phyloP scores from a whole-genome alignment of 2,797 vertebrate species.

The Meriones psammophilus region DNA sequence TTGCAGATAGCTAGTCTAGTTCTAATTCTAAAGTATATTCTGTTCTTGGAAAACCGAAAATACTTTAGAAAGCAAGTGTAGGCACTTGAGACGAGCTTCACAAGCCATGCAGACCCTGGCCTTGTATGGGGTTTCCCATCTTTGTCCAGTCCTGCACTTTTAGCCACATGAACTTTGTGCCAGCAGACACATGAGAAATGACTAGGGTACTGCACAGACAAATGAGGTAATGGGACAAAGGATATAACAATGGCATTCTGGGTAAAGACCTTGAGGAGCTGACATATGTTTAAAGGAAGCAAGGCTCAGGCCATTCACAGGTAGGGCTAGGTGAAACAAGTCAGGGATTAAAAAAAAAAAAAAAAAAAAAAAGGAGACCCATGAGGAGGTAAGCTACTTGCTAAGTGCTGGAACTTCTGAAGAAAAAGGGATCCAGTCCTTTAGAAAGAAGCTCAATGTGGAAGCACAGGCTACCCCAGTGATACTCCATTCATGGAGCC shows the following conservation, averaged over 20 bases:
- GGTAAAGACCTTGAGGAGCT: not conserved
- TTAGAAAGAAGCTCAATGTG: not conserved
- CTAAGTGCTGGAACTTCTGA: not conserved
- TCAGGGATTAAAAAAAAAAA: not conserved
- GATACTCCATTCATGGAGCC: not conserved
- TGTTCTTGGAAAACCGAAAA: not conserved
- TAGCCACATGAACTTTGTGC: not conserved
- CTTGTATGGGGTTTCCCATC: not conserved
- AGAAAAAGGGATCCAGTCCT: not conserved
- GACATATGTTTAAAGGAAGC: not conserved
- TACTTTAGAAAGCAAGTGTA: not conserved
- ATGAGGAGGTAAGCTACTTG: not conserved
- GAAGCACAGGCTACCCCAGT: not conserved
- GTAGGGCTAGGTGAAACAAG: not conserved
- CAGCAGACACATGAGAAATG: not conserved
- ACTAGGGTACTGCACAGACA: not conserved
- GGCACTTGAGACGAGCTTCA: not conserved
- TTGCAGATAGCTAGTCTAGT: not conserved
- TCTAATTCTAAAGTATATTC: not conserved
- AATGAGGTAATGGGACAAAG: not conserved
- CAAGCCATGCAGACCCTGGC: accelerated
- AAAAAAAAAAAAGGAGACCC: not conserved
- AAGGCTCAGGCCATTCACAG: not conserved
- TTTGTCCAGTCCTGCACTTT: not conserved
- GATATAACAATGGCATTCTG: not conserved